phyloP scores from a whole-genome alignment of 2,888 invertebrate species.

The Apamea monoglypha region DNA sequence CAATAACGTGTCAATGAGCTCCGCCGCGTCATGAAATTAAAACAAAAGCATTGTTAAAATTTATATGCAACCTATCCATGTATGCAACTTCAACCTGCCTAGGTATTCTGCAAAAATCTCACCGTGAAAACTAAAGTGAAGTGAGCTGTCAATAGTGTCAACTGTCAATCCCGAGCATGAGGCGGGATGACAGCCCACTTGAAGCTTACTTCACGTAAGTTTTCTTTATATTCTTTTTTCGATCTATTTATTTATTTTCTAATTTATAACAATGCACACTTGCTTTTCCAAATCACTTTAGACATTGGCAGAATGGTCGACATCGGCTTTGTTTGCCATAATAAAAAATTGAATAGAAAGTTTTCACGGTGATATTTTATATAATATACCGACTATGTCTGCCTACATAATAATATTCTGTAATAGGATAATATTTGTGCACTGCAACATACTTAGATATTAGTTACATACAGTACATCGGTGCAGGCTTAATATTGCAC shows the following conservation, averaged over 20 bases:
- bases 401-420: background rate
- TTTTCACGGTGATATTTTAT: background rate
- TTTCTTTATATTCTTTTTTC: too few species aligned
- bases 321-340: too few species aligned
- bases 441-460: constrained; percentile 16
- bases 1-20: constrained; percentile 31
- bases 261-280: too few species aligned
- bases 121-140: background rate
- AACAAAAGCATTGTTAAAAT: constrained; percentile 27
- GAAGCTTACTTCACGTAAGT: background rate
- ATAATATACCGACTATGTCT: background rate
- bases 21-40: constrained; percentile 25
- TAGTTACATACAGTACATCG: background rate
- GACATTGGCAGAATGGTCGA: too few species aligned
- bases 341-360: too few species aligned
- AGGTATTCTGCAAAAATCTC: background rate
- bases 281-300: too few species aligned
- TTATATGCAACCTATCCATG: background rate
- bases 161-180: background rate
- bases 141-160: background rate
- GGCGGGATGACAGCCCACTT: background rate
- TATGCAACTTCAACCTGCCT: background rate
- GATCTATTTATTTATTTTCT: too few species aligned
- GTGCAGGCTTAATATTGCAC: constrained; percentile 26
- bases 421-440: constrained; percentile 13